Evolutionary conservation across 2,888 invertebrate genomes (phyloP).

Genomic region (Norana najaformis): DNA sequence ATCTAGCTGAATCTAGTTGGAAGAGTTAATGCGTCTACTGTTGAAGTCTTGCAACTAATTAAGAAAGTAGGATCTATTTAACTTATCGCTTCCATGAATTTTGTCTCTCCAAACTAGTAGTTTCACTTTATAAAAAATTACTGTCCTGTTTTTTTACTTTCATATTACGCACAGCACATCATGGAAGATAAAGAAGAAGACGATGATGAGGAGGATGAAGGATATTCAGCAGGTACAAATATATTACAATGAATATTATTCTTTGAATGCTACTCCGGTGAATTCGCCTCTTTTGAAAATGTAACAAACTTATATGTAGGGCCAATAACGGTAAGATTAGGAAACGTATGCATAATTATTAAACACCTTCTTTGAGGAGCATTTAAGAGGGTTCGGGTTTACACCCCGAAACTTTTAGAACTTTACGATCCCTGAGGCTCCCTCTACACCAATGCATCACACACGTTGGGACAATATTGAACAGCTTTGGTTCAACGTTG

Average conservation of each 20-base stretch:
- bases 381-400: neutral
- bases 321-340: neutral
- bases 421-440: neutral
- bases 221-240: slow-evolving; percentile 3
- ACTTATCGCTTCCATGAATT: neutral
- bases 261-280: neutral
- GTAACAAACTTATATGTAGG: neutral
- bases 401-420: too few species aligned
- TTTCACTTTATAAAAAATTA: neutral
- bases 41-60: too few species aligned
- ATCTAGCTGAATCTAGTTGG: too few species aligned
- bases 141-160: neutral
- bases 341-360: neutral
- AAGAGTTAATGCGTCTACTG: neutral
- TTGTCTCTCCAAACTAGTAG: neutral
- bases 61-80: neutral
- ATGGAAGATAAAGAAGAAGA: neutral
- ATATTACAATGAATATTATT: neutral
- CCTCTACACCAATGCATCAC: too few species aligned
- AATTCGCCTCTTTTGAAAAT: neutral
- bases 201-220: slow-evolving; percentile 15
- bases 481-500: too few species aligned
- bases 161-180: neutral
- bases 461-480: too few species aligned
- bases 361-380: too few species aligned